Conservation (phyloP, 1,140 invertebrate species). For the Pissodes strobi region DNA sequence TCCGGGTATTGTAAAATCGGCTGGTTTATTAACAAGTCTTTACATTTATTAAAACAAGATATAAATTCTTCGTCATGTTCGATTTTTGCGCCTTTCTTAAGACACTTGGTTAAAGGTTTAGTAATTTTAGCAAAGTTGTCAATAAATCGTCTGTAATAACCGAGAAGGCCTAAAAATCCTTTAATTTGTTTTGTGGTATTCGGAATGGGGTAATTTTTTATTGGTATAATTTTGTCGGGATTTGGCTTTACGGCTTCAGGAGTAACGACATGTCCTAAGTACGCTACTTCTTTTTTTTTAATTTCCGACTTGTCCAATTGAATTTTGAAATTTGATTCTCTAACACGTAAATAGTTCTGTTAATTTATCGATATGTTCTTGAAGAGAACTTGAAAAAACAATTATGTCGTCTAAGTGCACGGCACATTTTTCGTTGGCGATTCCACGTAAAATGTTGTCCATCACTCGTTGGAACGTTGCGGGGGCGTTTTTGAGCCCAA, state of each 20-base stretch:
- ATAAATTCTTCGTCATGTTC: conserved; percentile 52
- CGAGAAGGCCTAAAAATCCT: no score
- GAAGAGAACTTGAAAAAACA: conserved; percentile 26
- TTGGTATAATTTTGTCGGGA: conserved; percentile 52
- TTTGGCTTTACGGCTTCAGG: conserved; percentile 50
- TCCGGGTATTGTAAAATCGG: no score
- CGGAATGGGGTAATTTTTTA: conserved; percentile 49
- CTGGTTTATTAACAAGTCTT: no score
- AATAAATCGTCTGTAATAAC: no score
- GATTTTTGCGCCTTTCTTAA: no score
- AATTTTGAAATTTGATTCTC: conserved; percentile 28
- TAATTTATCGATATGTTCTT: conserved; percentile 30
- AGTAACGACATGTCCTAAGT: no score
- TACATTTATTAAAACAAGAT: no score
- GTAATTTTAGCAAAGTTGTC: no score
- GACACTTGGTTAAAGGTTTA: no score
- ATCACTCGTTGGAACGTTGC: no score
- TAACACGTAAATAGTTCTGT: conserved; percentile 6
- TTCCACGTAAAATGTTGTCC: background rate
- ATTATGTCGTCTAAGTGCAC: conserved; percentile 38
- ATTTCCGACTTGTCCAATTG: conserved; percentile 46
- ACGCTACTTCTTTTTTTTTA: conserved; percentile 51
- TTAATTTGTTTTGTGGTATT: no score
- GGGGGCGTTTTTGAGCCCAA: no score
- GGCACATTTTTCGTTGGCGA: conserved; percentile 29